These are phyloP conservation scores for Aselliscus stoliczkanus DNA, from an alignment of 2,797 vertebrate species.

Conservation along the genomic window DNA sequence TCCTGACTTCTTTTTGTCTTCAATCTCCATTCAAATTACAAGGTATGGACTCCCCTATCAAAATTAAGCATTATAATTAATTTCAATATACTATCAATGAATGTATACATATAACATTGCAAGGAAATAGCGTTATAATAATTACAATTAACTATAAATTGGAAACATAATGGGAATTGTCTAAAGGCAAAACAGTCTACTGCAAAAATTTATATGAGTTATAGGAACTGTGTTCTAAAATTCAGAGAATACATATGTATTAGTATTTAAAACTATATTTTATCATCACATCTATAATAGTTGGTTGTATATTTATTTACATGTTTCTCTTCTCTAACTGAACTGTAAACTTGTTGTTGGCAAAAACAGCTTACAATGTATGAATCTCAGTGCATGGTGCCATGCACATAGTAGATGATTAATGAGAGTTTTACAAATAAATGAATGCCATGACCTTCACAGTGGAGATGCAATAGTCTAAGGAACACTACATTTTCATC, in stretches of 20 bases:
- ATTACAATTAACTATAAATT: background rate
- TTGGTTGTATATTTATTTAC: background rate
- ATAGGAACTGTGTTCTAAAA: background rate
- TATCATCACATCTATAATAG: background rate
- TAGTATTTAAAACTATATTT: background rate
- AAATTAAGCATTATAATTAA: background rate
- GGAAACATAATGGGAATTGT: background rate
- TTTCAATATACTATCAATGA: background rate
- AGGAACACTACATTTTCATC: background rate
- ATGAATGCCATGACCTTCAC: background rate
- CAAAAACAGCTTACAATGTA: background rate
- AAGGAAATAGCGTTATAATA: background rate
- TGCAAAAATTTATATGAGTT: background rate
- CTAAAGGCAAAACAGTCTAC: background rate
- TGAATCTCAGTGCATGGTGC: background rate
- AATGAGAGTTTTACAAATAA: background rate
- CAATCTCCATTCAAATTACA: background rate
- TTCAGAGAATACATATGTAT: background rate
- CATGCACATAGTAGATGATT: background rate
- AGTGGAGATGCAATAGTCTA: background rate
- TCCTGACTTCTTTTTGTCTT: background rate
- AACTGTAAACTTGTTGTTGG: background rate
- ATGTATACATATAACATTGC: background rate
- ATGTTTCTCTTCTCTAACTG: background rate
- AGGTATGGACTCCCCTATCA: background rate